Conservation (phyloP, 2,113 vertebrate genomes). For the Zapornia atra region DNA sequence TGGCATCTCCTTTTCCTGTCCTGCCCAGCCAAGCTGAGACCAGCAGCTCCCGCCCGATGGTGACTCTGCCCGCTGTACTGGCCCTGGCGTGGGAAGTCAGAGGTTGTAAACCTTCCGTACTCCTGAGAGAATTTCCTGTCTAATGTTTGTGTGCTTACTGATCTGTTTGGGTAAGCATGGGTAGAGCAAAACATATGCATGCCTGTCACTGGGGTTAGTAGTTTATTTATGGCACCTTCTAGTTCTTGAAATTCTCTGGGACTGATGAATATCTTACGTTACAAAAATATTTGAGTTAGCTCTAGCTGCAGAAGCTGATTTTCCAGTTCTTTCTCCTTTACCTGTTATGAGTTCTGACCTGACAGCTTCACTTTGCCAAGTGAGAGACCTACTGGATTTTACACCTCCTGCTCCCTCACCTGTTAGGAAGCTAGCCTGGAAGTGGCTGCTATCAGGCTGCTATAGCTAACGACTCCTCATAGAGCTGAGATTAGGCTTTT, state of each 20-base stretch:
- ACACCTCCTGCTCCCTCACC: background rate
- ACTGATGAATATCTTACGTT: background rate
- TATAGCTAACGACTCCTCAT: background rate
- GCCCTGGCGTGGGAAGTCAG: background rate
- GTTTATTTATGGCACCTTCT: background rate
- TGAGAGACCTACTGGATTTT: background rate
- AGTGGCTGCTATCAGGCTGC: background rate
- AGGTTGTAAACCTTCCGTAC: background rate
- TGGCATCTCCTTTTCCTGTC: background rate
- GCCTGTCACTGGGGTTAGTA: background rate
- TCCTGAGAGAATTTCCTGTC: background rate
- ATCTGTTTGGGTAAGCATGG: background rate
- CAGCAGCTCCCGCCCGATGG: background rate
- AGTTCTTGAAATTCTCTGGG: background rate
- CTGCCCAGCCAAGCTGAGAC: background rate
- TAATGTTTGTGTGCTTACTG: background rate
- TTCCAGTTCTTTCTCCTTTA: background rate
- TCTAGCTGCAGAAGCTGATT: background rate
- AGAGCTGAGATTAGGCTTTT: background rate
- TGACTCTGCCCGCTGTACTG: background rate
- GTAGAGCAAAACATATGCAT: background rate
- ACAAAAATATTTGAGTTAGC: background rate
- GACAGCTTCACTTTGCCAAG: background rate
- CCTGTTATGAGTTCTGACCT: background rate
- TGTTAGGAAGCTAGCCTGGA: background rate